Evolutionary conservation across 2,797 vertebrate species (phyloP), one percentile per base, ranked within the genome.

Genomic region (Sebastes paucispinis): DNA sequence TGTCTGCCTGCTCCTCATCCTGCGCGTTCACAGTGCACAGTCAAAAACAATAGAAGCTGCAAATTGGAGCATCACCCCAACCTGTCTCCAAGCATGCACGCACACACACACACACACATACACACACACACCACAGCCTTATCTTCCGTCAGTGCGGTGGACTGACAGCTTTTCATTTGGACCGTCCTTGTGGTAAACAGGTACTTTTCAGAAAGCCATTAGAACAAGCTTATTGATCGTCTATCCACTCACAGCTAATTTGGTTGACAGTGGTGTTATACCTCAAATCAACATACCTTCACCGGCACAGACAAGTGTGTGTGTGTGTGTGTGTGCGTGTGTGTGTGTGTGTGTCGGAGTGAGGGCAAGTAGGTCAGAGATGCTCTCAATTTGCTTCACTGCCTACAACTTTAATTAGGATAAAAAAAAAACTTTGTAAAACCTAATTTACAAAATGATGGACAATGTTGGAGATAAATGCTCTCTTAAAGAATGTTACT

Each of bases 151-250:
- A 32, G 8, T 52, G 65, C 65, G 69, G 7, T 25, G 32, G 65
- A 69, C 43, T 87, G 80, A 76, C 75, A 76, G 83, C 67, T 78
- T 87, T 85, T 85, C 79, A 87, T 85, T 71, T 73, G 52, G 71
- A 34, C 66, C 36, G 6, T 50, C 67, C 70, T 79, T 75, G 69
- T 65, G 27, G 77, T 86, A 81, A 86, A 88, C 60, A 75, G 55
- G 27, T 70, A 18, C 12, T 36, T 72, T 73, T 80, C 22, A 43
- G 32, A 63, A 55, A 80, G 22, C 36, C 27, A 75, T 83, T 77
- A 77, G 58, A 79, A 72, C 67, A 69, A 43, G 54, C 39, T 72
- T 81, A 77, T 78, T 60, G 67, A 79, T 75, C 69, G 9, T 25
- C 16, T n/a, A 27, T 73, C 75, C 31, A 3, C 50, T 57, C 57